phyloP scores from a whole-genome alignment of 2,113 vertebrate genomes.

The Zosterops lateralis region DNA sequence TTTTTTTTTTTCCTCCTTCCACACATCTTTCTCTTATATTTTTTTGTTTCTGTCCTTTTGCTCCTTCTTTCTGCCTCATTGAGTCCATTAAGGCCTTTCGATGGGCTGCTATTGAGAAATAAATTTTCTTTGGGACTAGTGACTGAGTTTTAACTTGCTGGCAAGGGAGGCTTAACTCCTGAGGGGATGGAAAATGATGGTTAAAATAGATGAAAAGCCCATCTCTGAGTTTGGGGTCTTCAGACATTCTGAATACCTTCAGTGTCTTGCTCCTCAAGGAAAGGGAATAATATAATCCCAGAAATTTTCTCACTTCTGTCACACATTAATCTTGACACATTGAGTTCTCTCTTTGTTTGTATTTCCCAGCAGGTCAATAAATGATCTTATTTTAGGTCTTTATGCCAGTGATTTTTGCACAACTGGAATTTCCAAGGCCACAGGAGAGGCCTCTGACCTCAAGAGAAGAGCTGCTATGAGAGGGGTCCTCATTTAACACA shows the following conservation, averaged over 20 bases:
- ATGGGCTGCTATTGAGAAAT: conserved; percentile 73
- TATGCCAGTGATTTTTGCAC: not conserved
- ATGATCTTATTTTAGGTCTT: not conserved
- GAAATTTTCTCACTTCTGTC: not conserved
- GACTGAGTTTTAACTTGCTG: conserved; percentile 60
- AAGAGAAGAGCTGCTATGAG: accelerated
- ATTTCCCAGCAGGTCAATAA: not conserved
- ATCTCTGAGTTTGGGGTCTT: not conserved
- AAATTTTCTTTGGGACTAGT: conserved; percentile 68
- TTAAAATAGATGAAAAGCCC: not conserved
- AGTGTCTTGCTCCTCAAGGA: not conserved
- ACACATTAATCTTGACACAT: too few species aligned
- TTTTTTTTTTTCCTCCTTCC: conserved; percentile 47
- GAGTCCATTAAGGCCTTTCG: conserved; percentile 80
- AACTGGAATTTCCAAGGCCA: not conserved
- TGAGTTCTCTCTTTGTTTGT: accelerated
- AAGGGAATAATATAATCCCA: not conserved
- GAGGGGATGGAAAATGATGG: conserved; percentile 10
- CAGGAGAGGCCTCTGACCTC: not conserved
- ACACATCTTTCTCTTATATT: conserved; percentile 74
- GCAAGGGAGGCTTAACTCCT: conserved; percentile 58
- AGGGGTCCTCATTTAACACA: not conserved
- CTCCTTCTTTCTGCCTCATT: conserved; percentile 83
- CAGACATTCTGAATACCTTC: not conserved
- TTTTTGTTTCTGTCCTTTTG: conserved; percentile 68